phyloP scores from a whole-genome alignment of 2,113 vertebrate genomes.

The Ceyx cyanopectus region DNA sequence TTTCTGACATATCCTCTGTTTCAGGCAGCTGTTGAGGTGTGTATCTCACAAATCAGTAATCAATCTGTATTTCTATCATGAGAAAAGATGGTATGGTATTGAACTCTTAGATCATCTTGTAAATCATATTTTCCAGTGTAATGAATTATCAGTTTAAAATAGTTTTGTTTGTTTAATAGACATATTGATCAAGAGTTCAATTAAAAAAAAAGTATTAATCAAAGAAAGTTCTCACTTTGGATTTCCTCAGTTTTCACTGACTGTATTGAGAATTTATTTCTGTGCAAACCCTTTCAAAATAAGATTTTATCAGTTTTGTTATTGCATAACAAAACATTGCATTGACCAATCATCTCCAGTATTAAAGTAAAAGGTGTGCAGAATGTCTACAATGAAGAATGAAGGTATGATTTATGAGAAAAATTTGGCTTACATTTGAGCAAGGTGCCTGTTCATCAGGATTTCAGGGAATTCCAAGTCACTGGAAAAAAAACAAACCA shows the following conservation, averaged over 20 bases:
- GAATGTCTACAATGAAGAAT: not conserved
- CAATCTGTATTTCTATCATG: not conserved
- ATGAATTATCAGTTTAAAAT: not conserved
- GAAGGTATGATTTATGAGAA: not conserved
- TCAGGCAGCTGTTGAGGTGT: conserved; percentile 43
- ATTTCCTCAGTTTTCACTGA: not conserved
- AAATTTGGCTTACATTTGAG: not conserved
- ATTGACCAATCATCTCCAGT: not conserved
- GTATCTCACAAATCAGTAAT: conserved; percentile 38
- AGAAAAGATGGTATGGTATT: not conserved
- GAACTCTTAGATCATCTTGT: conserved; percentile 6
- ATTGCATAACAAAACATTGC: not conserved
- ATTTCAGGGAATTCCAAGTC: not conserved
- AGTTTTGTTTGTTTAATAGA: not conserved
- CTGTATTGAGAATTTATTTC: not conserved
- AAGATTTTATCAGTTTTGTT: conserved; percentile 30
- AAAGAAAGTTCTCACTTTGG: not conserved
- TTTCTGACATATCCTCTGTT: conserved; percentile 7
- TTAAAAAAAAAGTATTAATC: not conserved
- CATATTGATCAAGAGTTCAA: not conserved
- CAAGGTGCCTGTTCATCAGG: not conserved
- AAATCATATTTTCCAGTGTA: not conserved
- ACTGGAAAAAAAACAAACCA: not conserved
- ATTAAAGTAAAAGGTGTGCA: not conserved
- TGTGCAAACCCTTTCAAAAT: not conserved